These are phyloP conservation scores for Campylomormyrus tamandua DNA, from an alignment of 2,113 vertebrate species.

Conservation along the genomic window DNA sequence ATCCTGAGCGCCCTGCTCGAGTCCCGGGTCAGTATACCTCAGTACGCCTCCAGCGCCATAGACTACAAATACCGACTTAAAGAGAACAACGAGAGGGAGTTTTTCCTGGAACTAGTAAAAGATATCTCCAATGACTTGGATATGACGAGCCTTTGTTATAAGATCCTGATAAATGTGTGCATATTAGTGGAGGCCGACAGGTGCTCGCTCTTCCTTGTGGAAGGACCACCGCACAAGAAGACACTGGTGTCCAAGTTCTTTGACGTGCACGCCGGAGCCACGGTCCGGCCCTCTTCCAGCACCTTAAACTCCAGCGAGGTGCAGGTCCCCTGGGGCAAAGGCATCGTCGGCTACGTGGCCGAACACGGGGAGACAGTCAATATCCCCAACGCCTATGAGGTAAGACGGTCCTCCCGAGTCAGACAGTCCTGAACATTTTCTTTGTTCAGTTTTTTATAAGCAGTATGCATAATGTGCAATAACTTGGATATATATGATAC, in stretches of 20 bases:
- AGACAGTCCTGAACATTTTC: neutral
- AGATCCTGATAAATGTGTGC: conserved; percentile 67
- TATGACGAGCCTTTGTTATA: conserved; percentile 63
- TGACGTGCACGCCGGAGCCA: conserved; percentile 66
- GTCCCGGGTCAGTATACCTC: conserved; percentile 63
- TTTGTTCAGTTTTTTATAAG: neutral
- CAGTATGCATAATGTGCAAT: neutral
- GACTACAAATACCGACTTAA: conserved; percentile 65
- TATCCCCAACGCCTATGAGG: conserved; percentile 65
- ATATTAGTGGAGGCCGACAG: conserved; percentile 67
- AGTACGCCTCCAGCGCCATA: conserved; percentile 63
- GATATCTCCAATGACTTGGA: conserved; percentile 69
- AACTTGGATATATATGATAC: neutral
- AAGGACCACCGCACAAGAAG: conserved; percentile 63
- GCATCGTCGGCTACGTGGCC: conserved; percentile 67
- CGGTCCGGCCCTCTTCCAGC: conserved; percentile 58
- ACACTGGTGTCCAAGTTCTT: conserved; percentile 68
- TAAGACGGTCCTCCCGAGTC: conserved; percentile 28
- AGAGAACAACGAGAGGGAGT: conserved; percentile 64
- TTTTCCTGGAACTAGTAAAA: conserved; percentile 67
- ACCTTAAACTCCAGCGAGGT: conserved; percentile 60
- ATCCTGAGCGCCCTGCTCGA: conserved; percentile 67
- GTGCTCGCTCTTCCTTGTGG: conserved; percentile 66
- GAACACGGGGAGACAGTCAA: conserved; percentile 70
- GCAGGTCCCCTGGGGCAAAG: conserved; percentile 68